Evolutionary conservation across 2,888 invertebrate genomes (phyloP).

Genomic region (Tortricodes alternella): DNA sequence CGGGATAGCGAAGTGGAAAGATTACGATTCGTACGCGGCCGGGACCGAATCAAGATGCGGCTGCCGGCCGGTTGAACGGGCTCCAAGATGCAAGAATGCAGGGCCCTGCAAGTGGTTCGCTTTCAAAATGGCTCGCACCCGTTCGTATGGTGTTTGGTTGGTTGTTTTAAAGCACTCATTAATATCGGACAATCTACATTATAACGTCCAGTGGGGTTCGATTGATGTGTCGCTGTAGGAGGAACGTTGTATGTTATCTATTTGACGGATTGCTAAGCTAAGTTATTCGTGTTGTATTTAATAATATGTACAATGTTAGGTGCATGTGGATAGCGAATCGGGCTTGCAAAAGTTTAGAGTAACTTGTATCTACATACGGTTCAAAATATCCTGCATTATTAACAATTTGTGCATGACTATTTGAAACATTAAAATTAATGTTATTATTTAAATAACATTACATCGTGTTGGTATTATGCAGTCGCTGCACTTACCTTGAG

Average conservation of each 20-base stretch:
- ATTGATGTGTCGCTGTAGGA: slow-evolving; percentile 16
- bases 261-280: slow-evolving; percentile 19
- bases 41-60: slow-evolving; percentile 40
- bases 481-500: not conserved
- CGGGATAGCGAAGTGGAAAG: slow-evolving; percentile 38
- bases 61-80: slow-evolving; percentile 68
- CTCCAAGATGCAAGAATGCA: slow-evolving; percentile 74
- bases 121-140: slow-evolving; percentile 68
- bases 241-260: slow-evolving; percentile 25
- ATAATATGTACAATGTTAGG: not conserved
- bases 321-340: no score
- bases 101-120: slow-evolving; percentile 60
- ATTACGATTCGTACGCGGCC: slow-evolving; percentile 39
- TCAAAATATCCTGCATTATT: no score
- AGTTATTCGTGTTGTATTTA: not conserved
- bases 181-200: slow-evolving; percentile 35
- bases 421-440: no score
- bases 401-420: no score
- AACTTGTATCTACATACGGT: no score
- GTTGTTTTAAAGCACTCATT: slow-evolving; percentile 37
- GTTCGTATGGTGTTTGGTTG: slow-evolving; percentile 53
- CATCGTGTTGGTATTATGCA: not conserved
- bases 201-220: slow-evolving; percentile 20
- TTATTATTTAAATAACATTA: no score
- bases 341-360: no score